phyloP scores from a whole-genome alignment of 1,140 invertebrate genomes.

The Plectrocnemia conspersa region DNA sequence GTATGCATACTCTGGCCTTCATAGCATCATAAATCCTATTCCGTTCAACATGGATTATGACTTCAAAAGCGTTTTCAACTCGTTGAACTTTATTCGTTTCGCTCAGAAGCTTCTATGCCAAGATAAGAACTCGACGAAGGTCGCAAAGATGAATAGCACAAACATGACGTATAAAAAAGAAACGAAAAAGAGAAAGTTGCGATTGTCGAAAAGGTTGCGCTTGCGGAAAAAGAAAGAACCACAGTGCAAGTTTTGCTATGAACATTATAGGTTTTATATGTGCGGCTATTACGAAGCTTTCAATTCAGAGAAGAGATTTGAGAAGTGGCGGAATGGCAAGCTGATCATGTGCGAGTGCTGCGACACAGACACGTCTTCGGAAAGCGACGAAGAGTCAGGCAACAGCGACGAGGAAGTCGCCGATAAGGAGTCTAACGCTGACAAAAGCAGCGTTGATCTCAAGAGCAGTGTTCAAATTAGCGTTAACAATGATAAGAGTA shows the following conservation, averaged over 20 bases:
- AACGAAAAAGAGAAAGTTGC: slow-evolving; percentile 40
- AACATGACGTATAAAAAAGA: slow-evolving; percentile 40
- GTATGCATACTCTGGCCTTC: slow-evolving; percentile 59
- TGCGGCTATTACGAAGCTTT: slow-evolving; percentile 53
- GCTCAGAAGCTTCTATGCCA: slow-evolving; percentile 27
- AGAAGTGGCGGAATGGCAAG: slow-evolving; percentile 47
- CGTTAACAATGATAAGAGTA: slow-evolving; percentile 25
- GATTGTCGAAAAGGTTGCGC: slow-evolving; percentile 24
- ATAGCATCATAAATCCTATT: slow-evolving; percentile 57
- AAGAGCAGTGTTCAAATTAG: slow-evolving; percentile 37
- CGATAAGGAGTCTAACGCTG: slow-evolving; percentile 34
- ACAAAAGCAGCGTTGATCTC: slow-evolving; percentile 34
- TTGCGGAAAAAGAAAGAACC: slow-evolving; percentile 41
- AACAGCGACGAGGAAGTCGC: slow-evolving; percentile 31
- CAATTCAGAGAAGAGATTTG: slow-evolving; percentile 44
- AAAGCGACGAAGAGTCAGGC: slow-evolving; percentile 40
- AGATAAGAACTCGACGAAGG: slow-evolving; percentile 5
- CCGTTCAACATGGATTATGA: slow-evolving; percentile 44
- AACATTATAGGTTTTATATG: slow-evolving; percentile 49
- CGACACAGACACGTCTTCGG: slow-evolving; percentile 47
- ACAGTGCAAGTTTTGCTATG: slow-evolving; percentile 52
- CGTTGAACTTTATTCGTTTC: slow-evolving; percentile 28
- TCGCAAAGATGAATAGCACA: slow-evolving; percentile 5
- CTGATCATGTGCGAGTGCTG: slow-evolving; percentile 55
- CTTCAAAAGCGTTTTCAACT: slow-evolving; percentile 33